Evolutionary conservation across 2,797 vertebrate species (phyloP).

Genomic region (Graptemys geographica): DNA sequence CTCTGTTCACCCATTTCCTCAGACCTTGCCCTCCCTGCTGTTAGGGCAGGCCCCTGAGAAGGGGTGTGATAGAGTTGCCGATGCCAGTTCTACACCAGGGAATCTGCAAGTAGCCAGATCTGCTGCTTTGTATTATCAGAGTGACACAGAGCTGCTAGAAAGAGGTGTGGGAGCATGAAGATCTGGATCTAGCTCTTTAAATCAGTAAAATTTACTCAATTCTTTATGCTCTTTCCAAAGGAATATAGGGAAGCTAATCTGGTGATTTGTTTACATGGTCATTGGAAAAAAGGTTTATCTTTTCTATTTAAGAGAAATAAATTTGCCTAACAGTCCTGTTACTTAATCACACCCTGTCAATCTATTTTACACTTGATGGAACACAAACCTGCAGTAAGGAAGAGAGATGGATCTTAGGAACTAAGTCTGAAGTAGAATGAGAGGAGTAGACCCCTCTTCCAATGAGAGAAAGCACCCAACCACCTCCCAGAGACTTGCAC

Average conservation of each 20-base stretch:
- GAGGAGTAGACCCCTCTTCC: not conserved
- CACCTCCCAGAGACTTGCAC: not conserved
- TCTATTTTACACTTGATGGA: not conserved
- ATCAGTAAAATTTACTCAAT: not conserved
- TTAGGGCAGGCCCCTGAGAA: not conserved
- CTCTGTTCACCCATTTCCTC: not conserved
- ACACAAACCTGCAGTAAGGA: not conserved
- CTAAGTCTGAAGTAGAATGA: not conserved
- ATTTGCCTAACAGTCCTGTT: not conserved
- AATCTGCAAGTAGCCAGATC: not conserved
- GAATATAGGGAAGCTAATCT: not conserved
- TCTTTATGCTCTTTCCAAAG: not conserved
- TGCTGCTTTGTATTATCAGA: not conserved
- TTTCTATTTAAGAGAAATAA: not conserved
- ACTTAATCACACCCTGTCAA: not conserved
- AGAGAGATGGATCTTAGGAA: not conserved
- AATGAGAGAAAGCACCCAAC: not conserved
- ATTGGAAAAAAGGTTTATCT: not conserved
- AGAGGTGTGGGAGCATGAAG: not conserved
- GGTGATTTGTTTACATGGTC: not conserved
- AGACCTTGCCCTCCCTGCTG: not conserved
- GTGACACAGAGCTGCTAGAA: not conserved
- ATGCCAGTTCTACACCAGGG: not conserved
- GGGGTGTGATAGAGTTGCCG: not conserved
- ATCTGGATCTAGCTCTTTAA: not conserved